Evolutionary conservation across 2,888 invertebrate genomes (phyloP).

Genomic region (Euclidia mi): DNA sequence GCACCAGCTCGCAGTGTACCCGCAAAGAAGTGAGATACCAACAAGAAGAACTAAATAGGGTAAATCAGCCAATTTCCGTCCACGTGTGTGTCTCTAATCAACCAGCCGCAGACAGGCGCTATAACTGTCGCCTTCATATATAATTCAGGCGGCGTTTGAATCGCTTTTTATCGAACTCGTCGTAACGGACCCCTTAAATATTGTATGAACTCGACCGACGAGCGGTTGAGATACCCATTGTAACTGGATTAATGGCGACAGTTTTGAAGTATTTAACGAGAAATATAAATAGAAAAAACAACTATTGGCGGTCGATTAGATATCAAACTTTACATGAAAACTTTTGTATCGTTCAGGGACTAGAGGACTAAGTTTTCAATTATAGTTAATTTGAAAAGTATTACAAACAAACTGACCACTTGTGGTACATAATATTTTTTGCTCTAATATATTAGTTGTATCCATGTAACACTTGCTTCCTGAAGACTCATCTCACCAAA

Average conservation of each 20-base stretch:
- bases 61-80: slow-evolving; percentile 3
- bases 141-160: slow-evolving; percentile 44
- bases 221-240: neutral
- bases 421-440: no score
- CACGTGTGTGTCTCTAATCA: slow-evolving; percentile 25
- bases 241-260: neutral
- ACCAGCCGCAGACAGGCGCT: slow-evolving; percentile 29
- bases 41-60: neutral
- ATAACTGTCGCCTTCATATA: slow-evolving; percentile 32
- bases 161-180: slow-evolving; percentile 30
- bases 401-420: no score
- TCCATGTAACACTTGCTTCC: no score
- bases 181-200: slow-evolving; percentile 24
- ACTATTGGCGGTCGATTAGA: no score
- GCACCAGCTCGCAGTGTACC: no score
- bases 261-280: neutral
- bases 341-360: no score
- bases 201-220: slow-evolving; percentile 11
- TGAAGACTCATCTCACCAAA: no score
- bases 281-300: no score
- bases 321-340: no score
- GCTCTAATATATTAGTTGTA: no score
- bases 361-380: no score
- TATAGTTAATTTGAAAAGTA: no score
- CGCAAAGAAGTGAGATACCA: neutral